Percentiles rank a stretch among this genome's conserved stretches.
phyloP scores from a whole-genome alignment of 2,888 invertebrate species.

The Abrostola tripartita region DNA sequence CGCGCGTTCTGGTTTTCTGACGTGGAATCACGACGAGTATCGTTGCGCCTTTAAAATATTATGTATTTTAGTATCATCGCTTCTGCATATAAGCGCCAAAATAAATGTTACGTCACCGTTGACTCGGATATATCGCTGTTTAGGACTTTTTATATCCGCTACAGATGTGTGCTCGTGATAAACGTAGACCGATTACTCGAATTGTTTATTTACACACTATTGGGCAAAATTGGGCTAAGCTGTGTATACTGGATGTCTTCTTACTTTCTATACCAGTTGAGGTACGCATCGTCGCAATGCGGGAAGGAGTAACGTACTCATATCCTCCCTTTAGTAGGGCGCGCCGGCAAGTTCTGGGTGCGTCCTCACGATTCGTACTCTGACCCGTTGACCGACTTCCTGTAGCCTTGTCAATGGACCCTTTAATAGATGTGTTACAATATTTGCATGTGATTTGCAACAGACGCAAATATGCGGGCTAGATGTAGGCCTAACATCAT shows the following conservation, averaged over 20 bases:
- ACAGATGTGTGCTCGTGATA: conserved; percentile 26
- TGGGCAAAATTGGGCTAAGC: conserved; percentile 2
- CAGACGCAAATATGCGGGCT: conserved; percentile 61
- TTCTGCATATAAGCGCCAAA: conserved; percentile 63
- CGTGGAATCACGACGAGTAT: conserved; percentile 45
- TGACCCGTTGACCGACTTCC: conserved; percentile 84
- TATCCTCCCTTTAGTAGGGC: conserved; percentile 72
- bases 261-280: conserved; percentile 13
- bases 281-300: conserved; percentile 82
- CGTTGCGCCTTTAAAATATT: conserved; percentile 59
- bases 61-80: conserved; percentile 61
- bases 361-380: conserved; percentile 79
- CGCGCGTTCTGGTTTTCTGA: conserved; percentile 4
- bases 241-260: conserved; percentile 2
- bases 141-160: conserved; percentile 35
- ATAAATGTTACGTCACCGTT: conserved; percentile 71
- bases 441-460: conserved; percentile 71
- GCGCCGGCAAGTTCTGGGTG: conserved; percentile 80
- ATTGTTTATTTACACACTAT: conserved; percentile 21
- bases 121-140: conserved; percentile 39
- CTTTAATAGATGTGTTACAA: conserved; percentile 69
- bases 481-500: conserved; percentile 21
- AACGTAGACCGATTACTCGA: conserved; percentile 16
- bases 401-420: conserved; percentile 73
- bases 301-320: conserved; percentile 79